A percentile compares a stretch with the other conserved stretches of the same genome.
Conservation (phyloP, 2,888 invertebrate genomes). For the Ennomos erosarius region DNA sequence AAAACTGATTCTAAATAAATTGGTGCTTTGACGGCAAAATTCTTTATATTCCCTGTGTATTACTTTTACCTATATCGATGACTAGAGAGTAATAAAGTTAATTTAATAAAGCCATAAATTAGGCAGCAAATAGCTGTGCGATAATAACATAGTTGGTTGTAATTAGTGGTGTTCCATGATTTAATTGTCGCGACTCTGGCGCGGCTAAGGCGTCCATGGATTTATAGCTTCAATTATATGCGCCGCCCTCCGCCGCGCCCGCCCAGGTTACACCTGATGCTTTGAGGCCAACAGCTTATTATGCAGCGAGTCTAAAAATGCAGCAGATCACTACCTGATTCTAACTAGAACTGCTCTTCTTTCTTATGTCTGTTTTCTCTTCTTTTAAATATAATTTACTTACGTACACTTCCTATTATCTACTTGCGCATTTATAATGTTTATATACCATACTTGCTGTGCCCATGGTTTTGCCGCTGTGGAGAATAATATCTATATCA, state of each 20-base stretch:
- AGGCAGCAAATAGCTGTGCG: slow-evolving; percentile 28
- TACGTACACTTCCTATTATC: too few species aligned
- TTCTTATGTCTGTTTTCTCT: too few species aligned
- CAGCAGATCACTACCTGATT: neutral
- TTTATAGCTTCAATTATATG: slow-evolving; percentile 80
- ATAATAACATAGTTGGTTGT: slow-evolving; percentile 45
- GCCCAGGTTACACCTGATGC: slow-evolving; percentile 59
- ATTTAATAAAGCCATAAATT: slow-evolving; percentile 28
- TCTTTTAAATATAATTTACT: too few species aligned
- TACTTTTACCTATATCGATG: too few species aligned
- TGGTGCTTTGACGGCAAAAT: neutral
- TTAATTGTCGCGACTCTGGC: slow-evolving; percentile 75
- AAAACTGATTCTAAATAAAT: slow-evolving; percentile 1
- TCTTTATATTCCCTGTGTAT: too few species aligned
- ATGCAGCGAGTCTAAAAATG: slow-evolving; percentile 10
- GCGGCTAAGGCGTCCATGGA: slow-evolving; percentile 58
- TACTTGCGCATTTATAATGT: too few species aligned
- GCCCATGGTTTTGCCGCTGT: too few species aligned
- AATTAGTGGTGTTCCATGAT: slow-evolving; percentile 75
- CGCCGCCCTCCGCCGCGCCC: slow-evolving; percentile 57
- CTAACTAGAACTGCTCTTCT: too few species aligned
- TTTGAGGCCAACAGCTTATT: slow-evolving; percentile 3
- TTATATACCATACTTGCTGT: too few species aligned
- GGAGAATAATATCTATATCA: too few species aligned
- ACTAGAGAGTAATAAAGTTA: slow-evolving; percentile 4